Evolutionary conservation across 1,140 invertebrate genomes (phyloP), one percentile per base, ranked within the genome.

Genomic region (Zaprionus gabonicus): DNA sequence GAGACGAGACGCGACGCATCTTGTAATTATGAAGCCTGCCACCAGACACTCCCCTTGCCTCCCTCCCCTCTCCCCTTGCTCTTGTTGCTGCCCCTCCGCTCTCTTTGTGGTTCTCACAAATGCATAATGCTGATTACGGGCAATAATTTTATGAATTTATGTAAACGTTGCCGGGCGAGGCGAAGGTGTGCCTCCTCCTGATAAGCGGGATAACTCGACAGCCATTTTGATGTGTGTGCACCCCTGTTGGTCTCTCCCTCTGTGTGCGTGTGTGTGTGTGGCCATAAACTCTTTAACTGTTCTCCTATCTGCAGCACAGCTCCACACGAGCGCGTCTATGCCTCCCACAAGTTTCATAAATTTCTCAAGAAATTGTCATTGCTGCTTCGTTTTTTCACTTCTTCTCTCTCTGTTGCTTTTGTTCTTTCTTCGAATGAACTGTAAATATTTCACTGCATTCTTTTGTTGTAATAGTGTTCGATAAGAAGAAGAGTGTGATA

Each of bases 131-230:
- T 91, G 88, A 91, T 91, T 91, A 91, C 87, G 85, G 90, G 90
- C 88, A 91, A 91, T 91, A 91, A 91, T 91, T 91, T 91, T 91
- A 82, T 90, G 88, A 91, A 88, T 91, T 91, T 91, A 91, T 91
- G 88, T 85, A 91, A 87, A 81, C 83, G 86, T 76, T 80, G 49
- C 72, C 51, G 15, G 56, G 31, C 13, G 46, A 34, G 4, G 55
- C 17, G 9, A 23, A 4, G 12, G 25, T 87, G 83, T 86, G 84
- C 75, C 60, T 59, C 46, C 51, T 67, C 27, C 63, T 73, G 75
- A 77, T 77, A 77, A 77, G 75, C 57, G 51, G 64, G 75, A 73
- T 73, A 68, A 64, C 67, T 75, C 41, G 41, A n/a, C 41, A 17
- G 41, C 41, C 41, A 46, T 46, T 46, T 20, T 46, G 41, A 46